Evolutionary conservation across 1,140 invertebrate species (phyloP), one percentile per base, ranked within the genome.

Genomic region (Plectrocnemia conspersa): DNA sequence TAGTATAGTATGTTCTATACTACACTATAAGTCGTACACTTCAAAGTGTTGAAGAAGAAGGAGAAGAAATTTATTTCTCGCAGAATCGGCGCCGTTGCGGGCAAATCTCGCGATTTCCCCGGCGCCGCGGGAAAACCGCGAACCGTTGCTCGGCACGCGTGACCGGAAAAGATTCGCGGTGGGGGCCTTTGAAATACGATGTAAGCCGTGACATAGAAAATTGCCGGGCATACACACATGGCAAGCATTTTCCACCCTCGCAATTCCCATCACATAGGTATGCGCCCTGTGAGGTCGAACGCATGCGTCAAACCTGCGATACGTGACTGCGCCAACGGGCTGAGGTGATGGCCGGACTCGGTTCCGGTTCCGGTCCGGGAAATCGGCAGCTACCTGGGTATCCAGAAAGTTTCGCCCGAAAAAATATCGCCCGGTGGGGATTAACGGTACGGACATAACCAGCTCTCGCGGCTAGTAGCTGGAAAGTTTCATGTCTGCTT

Each of bases 281-380:
- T 7, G 27, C 27, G n/a, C 27, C 11, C 32, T 13, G 32, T 4
- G 32, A 15, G 11, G 32, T 15, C 13, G 16, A 23, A 54, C 57
- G 52, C 57, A 59, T 59, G 57, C 57, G 57, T 59, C 46, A 38
- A 54, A 59, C 57, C 47, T 33, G 16, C 22, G 40, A 22, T 59
- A 59, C 57, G 57, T 59, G 57, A 59, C 57, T 59, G 52, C 57
- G 57, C 57, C 52, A 59, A 41, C 24, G 36, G 38, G 52, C 9
- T 10, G 35, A 49, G 36, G 50, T 58, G 45, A 25, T 22, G 13
- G 18, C 35, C 15, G 18, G 46, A 35, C 36, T 48, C 35, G 19
- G 47, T 50, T 50, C 19, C 18, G 13, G 18, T 47, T 50, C 24
- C 50, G 18, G 16, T 32, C 25, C 9, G 19, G 35, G 19, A 21